Evolutionary conservation across 2,888 invertebrate species (phyloP).

Genomic region (Drosophila heteroneura): DNA sequence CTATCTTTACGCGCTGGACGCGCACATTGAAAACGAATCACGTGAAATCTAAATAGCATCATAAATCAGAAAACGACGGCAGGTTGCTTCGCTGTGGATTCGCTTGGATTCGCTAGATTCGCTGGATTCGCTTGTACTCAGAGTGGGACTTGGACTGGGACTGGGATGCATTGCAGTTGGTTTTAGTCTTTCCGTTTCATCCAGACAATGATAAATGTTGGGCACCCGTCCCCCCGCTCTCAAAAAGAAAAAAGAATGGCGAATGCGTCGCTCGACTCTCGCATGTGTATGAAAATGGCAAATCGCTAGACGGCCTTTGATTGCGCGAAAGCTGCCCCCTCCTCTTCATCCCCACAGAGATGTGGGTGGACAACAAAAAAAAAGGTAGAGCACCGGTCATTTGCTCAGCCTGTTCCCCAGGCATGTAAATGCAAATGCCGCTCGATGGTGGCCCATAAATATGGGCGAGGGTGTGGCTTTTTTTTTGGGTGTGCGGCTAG

Average conservation of each 20-base stretch:
- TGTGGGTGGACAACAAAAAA: not conserved
- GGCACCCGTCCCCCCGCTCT: not conserved
- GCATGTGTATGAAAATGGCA: constrained; percentile 78
- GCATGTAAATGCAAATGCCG: constrained; percentile 67
- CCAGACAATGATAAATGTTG: constrained; percentile 78
- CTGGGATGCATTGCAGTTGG: constrained; percentile 40
- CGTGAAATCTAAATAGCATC: constrained; percentile 82
- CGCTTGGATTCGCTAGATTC: constrained; percentile 21
- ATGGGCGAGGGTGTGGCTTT: constrained; percentile 47
- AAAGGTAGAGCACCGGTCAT: constrained; percentile 63
- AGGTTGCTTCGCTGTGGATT: constrained; percentile 68
- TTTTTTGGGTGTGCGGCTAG: constrained; percentile 43
- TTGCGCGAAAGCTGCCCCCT: constrained; percentile 56
- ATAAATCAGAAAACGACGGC: constrained; percentile 82
- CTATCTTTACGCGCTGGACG: constrained; percentile 71
- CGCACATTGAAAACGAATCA: constrained; percentile 81
- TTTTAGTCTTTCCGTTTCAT: constrained; percentile 56
- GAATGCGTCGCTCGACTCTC: constrained; percentile 66
- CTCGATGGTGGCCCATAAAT: constrained; percentile 64
- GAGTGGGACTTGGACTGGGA: not conserved
- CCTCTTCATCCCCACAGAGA: not conserved
- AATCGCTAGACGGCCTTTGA: constrained; percentile 79
- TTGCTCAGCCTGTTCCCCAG: constrained; percentile 67
- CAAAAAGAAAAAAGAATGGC: constrained; percentile 42
- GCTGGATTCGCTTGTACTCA: constrained; percentile 25